Conservation (phyloP, 2,113 vertebrate species). For the Perca fluviatilis region DNA sequence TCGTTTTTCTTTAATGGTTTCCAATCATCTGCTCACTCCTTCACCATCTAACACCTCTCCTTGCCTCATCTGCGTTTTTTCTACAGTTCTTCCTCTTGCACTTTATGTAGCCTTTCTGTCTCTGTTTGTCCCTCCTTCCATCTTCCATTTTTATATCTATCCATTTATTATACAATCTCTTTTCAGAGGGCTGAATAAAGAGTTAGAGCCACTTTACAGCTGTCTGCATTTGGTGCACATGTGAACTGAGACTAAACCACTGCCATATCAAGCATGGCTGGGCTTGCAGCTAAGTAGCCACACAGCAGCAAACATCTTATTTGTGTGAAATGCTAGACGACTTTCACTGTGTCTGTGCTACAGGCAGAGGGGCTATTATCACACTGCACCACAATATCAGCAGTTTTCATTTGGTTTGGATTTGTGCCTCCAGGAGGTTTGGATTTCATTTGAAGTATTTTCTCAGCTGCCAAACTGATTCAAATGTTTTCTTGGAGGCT, state of each 20-base stretch:
- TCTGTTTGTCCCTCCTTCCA: neutral
- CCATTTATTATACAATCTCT: neutral
- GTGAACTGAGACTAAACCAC: neutral
- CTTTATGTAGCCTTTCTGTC: neutral
- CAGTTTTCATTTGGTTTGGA: constrained; percentile 31
- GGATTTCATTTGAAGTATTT: constrained; percentile 28
- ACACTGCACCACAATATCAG: constrained; percentile 29
- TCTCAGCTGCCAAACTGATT: constrained; percentile 23
- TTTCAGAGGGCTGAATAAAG: neutral
- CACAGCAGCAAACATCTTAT: constrained; percentile 65
- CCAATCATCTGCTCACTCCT: neutral
- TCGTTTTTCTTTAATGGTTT: neutral
- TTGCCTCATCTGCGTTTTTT: neutral
- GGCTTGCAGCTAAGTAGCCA: constrained; percentile 61
- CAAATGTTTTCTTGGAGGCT: neutral
- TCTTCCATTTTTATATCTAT: neutral
- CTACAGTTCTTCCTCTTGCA: neutral
- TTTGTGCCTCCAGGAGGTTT: constrained; percentile 5
- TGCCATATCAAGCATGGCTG: constrained; percentile 61
- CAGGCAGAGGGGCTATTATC: constrained; percentile 32
- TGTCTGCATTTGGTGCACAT: neutral
- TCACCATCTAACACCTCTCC: neutral
- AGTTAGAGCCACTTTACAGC: constrained; percentile 38
- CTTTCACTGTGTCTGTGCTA: constrained; percentile 48
- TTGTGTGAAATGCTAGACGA: constrained; percentile 56